These are phyloP conservation scores for Nymphicus hollandicus DNA, from an alignment of 2,113 vertebrate species.

Conservation along the genomic window DNA sequence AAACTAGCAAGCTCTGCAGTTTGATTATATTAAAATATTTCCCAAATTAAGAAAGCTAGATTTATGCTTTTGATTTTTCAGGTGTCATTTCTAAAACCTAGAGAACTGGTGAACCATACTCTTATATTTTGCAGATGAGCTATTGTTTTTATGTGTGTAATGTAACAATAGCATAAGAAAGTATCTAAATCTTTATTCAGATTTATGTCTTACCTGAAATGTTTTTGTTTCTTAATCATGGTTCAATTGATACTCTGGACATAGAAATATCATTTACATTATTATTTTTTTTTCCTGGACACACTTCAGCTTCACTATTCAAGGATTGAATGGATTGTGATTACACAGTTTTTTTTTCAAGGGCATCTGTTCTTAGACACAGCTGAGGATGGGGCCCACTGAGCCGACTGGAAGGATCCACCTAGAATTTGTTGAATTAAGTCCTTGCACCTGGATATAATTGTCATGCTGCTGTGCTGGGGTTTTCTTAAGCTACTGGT, in stretches of 20 bases:
- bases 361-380: slow-evolving; percentile 89
- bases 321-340: slow-evolving; percentile 74
- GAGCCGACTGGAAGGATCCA: slow-evolving; percentile 85
- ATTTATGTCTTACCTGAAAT: background rate
- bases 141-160: background rate
- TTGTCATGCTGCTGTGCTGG: slow-evolving; percentile 94
- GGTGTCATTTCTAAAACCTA: background rate
- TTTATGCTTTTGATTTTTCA: background rate
- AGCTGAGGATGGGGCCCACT: slow-evolving; percentile 77
- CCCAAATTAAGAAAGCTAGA: background rate
- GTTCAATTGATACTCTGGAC: slow-evolving; percentile 28
- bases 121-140: background rate
- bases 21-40: background rate
- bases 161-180: background rate
- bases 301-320: slow-evolving; percentile 57
- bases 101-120: background rate
- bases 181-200: background rate
- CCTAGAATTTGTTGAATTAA: slow-evolving; percentile 98
- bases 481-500: slow-evolving; percentile 88
- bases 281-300: slow-evolving; percentile 2
- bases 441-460: slow-evolving; percentile 98
- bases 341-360: slow-evolving; percentile 75
- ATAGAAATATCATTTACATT: background rate
- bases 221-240: background rate
- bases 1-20: background rate